These are phyloP conservation scores for Nomada fucata DNA, from an alignment of 2,888 invertebrate genomes.

Conservation along the genomic window DNA sequence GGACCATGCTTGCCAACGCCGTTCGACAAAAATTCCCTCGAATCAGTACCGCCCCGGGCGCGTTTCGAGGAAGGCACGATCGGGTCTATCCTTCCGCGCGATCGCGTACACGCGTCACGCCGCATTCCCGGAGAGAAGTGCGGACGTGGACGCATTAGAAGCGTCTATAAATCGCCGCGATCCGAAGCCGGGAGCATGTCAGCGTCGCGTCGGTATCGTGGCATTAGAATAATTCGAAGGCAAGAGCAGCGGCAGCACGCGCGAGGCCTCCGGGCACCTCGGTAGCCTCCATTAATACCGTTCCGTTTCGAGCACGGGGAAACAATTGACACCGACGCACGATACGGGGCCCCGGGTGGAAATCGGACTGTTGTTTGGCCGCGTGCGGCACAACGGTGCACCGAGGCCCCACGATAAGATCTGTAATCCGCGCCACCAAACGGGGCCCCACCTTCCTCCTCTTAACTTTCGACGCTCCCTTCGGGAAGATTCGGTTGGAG, in stretches of 20 bases:
- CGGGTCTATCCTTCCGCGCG: constrained; percentile 33
- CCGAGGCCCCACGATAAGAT: constrained; percentile 67
- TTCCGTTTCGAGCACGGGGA: constrained; percentile 39
- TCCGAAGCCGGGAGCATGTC: constrained; percentile 32
- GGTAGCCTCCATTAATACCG: constrained; percentile 73
- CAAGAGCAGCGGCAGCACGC: constrained; percentile 57
- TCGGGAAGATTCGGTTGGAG: constrained; percentile 47
- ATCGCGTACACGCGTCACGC: constrained; percentile 39
- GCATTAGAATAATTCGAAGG: constrained; percentile 73
- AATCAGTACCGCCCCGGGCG: constrained; percentile 20
- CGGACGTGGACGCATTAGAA: constrained; percentile 34
- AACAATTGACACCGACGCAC: constrained; percentile 58
- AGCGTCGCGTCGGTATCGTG: constrained; percentile 49
- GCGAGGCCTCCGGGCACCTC: constrained; percentile 59
- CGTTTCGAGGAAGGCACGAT: constrained; percentile 1
- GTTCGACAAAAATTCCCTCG: neutral
- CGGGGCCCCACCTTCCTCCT: constrained; percentile 32
- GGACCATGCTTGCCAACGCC: too few species aligned
- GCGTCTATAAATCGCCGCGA: constrained; percentile 32
- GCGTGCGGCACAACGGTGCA: constrained; percentile 51
- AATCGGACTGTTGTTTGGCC: constrained; percentile 54
- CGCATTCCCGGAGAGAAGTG: constrained; percentile 31
- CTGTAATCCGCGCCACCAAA: constrained; percentile 65
- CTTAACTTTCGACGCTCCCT: constrained; percentile 44
- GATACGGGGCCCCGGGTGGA: constrained; percentile 14